phyloP scores from a whole-genome alignment of 2,888 invertebrate genomes.

The Drosophila meridiana region DNA sequence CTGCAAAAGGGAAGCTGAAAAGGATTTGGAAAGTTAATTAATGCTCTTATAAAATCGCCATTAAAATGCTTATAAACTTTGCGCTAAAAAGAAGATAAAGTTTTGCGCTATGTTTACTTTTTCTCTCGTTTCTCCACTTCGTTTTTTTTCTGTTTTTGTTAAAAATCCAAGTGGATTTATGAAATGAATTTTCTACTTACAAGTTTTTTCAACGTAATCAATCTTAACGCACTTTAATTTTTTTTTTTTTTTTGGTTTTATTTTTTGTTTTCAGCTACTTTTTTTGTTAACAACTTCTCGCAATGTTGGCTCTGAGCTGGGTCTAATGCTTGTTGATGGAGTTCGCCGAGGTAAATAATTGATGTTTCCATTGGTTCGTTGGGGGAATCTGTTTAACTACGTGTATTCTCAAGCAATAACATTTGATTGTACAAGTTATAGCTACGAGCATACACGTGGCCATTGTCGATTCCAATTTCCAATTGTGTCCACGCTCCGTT shows the following conservation, averaged over 20 bases:
- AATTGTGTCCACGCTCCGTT: constrained; percentile 5
- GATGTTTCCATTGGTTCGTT: constrained; percentile 57
- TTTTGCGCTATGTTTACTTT: constrained; percentile 17
- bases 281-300: constrained; percentile 22
- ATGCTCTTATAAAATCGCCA: constrained; percentile 31
- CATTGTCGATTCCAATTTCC: constrained; percentile 88
- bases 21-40: constrained; percentile 29
- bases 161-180: constrained; percentile 14
- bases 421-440: constrained; percentile 97
- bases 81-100: constrained; percentile 3
- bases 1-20: constrained; percentile 5
- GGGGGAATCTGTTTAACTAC: constrained; percentile 93
- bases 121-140: no score
- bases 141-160: constrained; percentile 5
- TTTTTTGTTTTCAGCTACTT: not conserved
- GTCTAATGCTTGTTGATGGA: constrained; percentile 56
- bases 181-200: constrained; percentile 16
- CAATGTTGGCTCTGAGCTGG: constrained; percentile 39
- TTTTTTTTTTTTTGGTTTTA: not conserved
- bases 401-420: constrained; percentile 99
- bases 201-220: constrained; percentile 34
- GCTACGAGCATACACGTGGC: constrained; percentile 99
- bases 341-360: constrained; percentile 38
- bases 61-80: constrained; percentile 28
- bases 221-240: constrained; percentile 49